Conservation (phyloP, 2,113 vertebrate genomes). For the Mus musculus region GRCm39 chr13:101021501-101022000, state of each 20-base stretch:
- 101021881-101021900: background rate
- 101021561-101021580: no score
- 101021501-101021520: background rate
- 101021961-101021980: background rate
- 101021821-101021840: background rate
- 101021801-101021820: background rate
- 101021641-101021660: background rate
- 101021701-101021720: background rate
- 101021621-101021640: background rate
- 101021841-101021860: background rate
- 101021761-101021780: background rate
- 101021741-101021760: background rate
- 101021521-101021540: background rate
- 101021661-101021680: background rate
- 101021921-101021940: background rate
- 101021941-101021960: background rate
- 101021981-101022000: background rate
- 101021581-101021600: background rate
- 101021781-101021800: background rate
- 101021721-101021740: background rate
- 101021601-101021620: background rate
- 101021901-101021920: background rate
- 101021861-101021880: background rate
- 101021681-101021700: slow-evolving; percentile 6
- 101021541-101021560: background rate